Conservation (phyloP, 2,113 vertebrate genomes). For the Misgurnus anguillicaudatus region DNA sequence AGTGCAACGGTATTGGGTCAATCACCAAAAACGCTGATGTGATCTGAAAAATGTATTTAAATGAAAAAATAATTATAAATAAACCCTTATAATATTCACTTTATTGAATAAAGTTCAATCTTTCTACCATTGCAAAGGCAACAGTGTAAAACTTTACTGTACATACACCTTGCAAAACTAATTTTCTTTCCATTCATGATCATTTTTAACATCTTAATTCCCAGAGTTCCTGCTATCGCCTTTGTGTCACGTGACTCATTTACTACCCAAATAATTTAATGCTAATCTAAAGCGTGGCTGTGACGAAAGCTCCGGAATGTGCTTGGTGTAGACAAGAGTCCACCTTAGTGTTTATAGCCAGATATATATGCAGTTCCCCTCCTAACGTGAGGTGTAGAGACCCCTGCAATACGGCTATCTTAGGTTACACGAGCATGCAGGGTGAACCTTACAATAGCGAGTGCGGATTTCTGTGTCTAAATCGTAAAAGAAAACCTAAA, state of each 20-base stretch:
- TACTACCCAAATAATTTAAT: conserved; percentile 62
- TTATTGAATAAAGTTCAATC: too few species aligned
- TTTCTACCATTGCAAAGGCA: too few species aligned
- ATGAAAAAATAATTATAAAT: too few species aligned
- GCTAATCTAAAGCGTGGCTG: conserved; percentile 73
- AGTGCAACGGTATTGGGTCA: too few species aligned
- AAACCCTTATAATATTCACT: too few species aligned
- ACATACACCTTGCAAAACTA: conserved; percentile 6
- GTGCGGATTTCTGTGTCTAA: not conserved
- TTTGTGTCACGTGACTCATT: conserved; percentile 50
- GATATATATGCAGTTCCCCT: conserved; percentile 68
- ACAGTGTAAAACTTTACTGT: conserved; percentile 29
- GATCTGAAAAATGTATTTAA: too few species aligned
- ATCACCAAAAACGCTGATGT: too few species aligned
- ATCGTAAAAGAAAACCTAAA: not conserved
- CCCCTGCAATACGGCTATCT: conserved; percentile 70
- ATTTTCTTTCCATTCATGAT: conserved; percentile 53
- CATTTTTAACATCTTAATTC: conserved; percentile 57
- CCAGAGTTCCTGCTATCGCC: conserved; percentile 54
- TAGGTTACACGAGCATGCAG: conserved; percentile 73
- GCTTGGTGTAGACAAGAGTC: conserved; percentile 69
- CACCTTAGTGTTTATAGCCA: conserved; percentile 72
- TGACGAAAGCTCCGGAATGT: conserved; percentile 81
- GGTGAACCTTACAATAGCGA: conserved; percentile 23
- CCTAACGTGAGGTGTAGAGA: conserved; percentile 72